These are phyloP conservation scores for Lochmaea crataegi DNA, from an alignment of 2,888 invertebrate genomes.

Conservation along the genomic window DNA sequence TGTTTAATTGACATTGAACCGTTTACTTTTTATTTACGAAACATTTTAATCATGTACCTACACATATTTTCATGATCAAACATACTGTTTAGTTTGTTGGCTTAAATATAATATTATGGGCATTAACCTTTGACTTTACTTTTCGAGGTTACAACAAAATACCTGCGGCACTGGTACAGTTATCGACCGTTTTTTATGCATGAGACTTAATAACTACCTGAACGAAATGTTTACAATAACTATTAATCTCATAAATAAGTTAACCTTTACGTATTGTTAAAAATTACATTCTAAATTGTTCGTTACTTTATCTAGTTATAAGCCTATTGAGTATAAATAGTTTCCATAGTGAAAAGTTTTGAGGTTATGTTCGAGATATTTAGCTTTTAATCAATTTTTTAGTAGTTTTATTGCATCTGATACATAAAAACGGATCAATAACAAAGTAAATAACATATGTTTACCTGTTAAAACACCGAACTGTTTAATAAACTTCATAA, in stretches of 20 bases:
- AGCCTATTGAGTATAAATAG: neutral
- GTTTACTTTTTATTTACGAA: no score
- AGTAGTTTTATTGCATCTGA: neutral
- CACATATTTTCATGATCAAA: neutral
- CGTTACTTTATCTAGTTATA: neutral
- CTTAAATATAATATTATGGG: conserved; percentile 23
- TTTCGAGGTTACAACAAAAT: conserved; percentile 24
- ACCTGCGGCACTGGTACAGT: conserved; percentile 27
- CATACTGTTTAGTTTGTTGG: conserved; percentile 9
- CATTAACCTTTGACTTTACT: conserved; percentile 38
- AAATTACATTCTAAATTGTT: neutral
- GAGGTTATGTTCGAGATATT: conserved; percentile 45
- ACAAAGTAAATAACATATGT: neutral
- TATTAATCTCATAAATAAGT: neutral
- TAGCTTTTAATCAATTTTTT: conserved; percentile 19
- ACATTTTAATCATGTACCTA: neutral
- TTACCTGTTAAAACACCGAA: conserved; percentile 25
- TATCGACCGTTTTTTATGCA: conserved; percentile 31
- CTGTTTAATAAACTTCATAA: conserved; percentile 7
- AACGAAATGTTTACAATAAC: neutral
- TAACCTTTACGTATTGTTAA: neutral
- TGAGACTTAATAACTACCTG: conserved; percentile 16
- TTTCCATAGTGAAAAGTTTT: conserved; percentile 24
- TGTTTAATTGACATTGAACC: no score
- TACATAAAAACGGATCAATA: neutral